Base-by-base conservation (phyloP, 2,113 vertebrate species). In the Perca fluviatilis region DNA sequence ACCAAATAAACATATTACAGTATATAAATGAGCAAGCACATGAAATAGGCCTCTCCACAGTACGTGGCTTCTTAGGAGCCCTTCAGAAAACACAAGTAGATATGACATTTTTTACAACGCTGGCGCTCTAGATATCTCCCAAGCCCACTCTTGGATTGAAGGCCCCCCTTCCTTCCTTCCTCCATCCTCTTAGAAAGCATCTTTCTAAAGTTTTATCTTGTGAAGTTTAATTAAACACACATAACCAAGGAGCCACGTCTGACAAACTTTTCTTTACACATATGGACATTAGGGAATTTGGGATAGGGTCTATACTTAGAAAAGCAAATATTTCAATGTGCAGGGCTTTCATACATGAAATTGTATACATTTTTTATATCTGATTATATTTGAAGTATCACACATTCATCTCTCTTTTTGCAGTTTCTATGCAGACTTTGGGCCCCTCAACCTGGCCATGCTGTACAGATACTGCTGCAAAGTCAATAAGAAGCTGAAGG, bases 361-460 rank as follows among this genome's bases (percentile, higher is more conserved):
- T 63, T 14, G 21, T 63, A 40, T 43, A 58, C 2, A 7, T 16
- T 14, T 13, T 63, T n/a, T 40, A 36, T 40, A 63, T 40, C 36
- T 36, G 19, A 40, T 19, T 62, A 4, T 36, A 27, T 58, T 30
- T 7, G 1, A 61, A 16, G 16, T 21, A 30, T 25, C 50, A 25
- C 27, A 25, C 27, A 7, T 15, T 56, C 36, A 40, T 36, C 15
- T 43, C 25, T 81, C 6, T 89, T 80, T 56, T 86, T 90, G 66
- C 91, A 99, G 97, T 94, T 99, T 99, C 94, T 97, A 98, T 94
- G 96, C 96, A 91, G 98, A 99, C 94, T 99, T 99, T 83, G 98
- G 97, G 74, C 97, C 98, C 75, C 93, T 98, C 81, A 98, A 98
- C 94, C 94, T 98, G 95, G 97, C 96, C 68, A 96, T 97, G 96